Evolutionary conservation across 2,113 vertebrate genomes (phyloP).

Genomic region (Edolisoma coerulescens): DNA sequence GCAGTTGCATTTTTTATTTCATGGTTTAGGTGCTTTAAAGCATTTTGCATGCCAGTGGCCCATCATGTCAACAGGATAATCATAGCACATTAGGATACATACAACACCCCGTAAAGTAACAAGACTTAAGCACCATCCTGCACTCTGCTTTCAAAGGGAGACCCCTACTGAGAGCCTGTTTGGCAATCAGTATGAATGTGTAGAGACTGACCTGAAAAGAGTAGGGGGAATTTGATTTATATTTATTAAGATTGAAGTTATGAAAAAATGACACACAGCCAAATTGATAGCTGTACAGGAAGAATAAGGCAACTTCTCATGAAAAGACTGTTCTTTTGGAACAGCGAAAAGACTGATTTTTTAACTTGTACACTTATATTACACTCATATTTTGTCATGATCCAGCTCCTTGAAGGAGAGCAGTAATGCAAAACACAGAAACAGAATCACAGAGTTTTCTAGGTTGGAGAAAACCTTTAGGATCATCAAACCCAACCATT

Average conservation of each 20-base stretch:
- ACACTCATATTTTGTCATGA: neutral
- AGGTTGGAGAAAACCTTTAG: neutral
- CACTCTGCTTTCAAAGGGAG: neutral
- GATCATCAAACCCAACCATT: neutral
- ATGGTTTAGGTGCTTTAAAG: neutral
- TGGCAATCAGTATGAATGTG: neutral
- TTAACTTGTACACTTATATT: neutral
- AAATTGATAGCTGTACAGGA: neutral
- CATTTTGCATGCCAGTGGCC: neutral
- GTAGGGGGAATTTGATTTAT: neutral
- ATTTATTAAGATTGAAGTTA: neutral
- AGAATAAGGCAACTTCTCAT: neutral
- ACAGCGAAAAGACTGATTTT: neutral
- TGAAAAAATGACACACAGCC: neutral
- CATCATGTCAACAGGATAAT: neutral
- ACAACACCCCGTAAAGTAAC: neutral
- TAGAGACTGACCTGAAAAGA: neutral
- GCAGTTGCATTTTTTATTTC: neutral
- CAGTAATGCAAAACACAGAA: neutral
- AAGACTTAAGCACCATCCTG: neutral
- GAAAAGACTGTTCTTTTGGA: neutral
- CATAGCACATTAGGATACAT: rapidly evolving
- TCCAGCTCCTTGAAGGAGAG: neutral
- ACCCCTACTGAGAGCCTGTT: neutral
- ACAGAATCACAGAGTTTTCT: neutral